Evolutionary conservation across 2,113 vertebrate species (phyloP).

Genomic region (Catharus fuscescens): DNA sequence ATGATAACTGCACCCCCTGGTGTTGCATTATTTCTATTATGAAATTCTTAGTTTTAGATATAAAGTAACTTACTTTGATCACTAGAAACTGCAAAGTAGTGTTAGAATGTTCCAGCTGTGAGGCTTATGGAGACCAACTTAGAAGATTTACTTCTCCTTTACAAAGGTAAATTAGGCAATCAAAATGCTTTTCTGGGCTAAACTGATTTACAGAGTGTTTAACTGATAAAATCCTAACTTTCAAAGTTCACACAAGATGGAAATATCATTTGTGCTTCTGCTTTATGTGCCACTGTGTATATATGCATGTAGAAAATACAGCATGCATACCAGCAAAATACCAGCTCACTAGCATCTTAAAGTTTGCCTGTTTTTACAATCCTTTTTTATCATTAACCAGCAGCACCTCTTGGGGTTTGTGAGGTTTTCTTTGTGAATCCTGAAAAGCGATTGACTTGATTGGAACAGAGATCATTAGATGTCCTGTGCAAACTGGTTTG

Average conservation of each 20-base stretch:
- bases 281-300: background rate
- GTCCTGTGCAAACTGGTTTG: background rate
- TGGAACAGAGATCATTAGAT: background rate
- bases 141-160: slow-evolving; percentile 79
- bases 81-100: slow-evolving; percentile 73
- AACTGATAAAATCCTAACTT: slow-evolving; percentile 69
- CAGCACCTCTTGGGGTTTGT: background rate
- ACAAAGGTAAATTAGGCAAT: slow-evolving; percentile 82
- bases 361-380: background rate
- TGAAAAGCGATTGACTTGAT: background rate
- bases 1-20: slow-evolving; percentile 79
- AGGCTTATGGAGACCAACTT: slow-evolving; percentile 77
- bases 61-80: slow-evolving; percentile 83
- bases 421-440: background rate
- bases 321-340: background rate
- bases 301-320: background rate
- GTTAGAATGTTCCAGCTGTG: slow-evolving; percentile 81
- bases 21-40: slow-evolving; percentile 83
- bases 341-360: background rate
- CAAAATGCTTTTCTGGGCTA: slow-evolving; percentile 78
- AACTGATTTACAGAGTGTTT: slow-evolving; percentile 74
- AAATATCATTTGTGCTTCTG: background rate
- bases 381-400: background rate
- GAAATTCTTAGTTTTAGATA: slow-evolving; percentile 81
- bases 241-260: slow-evolving; percentile 45